A percentile compares a stretch with the other conserved stretches of the same genome.
These are phyloP conservation scores for Naso thynnoides DNA, from an alignment of 2,797 vertebrate species.

Conservation along the genomic window DNA sequence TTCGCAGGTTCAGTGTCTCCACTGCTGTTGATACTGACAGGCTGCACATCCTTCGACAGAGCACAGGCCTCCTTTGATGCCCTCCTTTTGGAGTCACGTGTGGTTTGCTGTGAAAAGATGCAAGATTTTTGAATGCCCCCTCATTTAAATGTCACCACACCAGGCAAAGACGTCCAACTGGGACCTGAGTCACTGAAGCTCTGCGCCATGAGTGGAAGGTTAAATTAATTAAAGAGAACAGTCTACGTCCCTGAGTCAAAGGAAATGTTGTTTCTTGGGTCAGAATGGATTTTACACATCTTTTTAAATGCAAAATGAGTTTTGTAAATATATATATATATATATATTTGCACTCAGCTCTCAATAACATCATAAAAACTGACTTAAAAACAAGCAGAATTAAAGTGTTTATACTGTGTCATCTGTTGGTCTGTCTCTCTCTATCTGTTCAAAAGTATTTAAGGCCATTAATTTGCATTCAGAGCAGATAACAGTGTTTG, in stretches of 20 bases:
- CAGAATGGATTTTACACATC: constrained; percentile 2
- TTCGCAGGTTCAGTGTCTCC: constrained; percentile 61
- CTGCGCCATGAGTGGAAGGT: constrained; percentile 18
- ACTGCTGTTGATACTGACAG: constrained; percentile 35
- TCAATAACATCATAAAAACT: neutral
- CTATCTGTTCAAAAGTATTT: neutral
- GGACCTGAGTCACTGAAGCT: constrained; percentile 43
- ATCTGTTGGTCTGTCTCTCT: neutral
- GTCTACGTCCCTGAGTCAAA: neutral
- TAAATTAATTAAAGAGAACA: constrained; percentile 29
- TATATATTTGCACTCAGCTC: neutral
- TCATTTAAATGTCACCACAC: constrained; percentile 56
- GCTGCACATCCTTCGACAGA: constrained; percentile 69
- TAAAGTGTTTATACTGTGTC: neutral
- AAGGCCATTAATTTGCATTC: neutral
- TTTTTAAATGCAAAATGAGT: constrained; percentile 15
- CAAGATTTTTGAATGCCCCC: constrained; percentile 49
- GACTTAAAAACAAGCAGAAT: constrained; percentile 1
- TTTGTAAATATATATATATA: constrained; percentile 1
- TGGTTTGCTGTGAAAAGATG: constrained; percentile 70
- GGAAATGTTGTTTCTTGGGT: neutral
- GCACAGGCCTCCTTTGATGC: constrained; percentile 72
- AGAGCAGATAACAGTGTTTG: neutral
- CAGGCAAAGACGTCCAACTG: constrained; percentile 8
- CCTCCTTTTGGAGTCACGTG: constrained; percentile 77